Conservation (phyloP, 2,113 vertebrate species). For the Cavia porcellus region DNA sequence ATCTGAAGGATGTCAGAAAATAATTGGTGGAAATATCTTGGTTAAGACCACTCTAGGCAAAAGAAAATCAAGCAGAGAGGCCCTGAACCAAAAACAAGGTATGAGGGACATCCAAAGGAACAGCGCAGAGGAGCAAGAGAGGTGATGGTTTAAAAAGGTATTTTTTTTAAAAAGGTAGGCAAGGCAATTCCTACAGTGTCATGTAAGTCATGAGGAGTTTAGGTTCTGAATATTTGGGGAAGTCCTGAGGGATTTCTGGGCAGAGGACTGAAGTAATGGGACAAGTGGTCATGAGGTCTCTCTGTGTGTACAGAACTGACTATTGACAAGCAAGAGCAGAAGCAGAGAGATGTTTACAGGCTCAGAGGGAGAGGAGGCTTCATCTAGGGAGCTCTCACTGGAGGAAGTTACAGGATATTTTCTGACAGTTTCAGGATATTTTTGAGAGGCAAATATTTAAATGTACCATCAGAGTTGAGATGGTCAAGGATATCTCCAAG, state of each 20-base stretch:
- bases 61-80: neutral
- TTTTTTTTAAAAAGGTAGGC: neutral
- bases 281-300: neutral
- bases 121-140: neutral
- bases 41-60: neutral
- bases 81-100: neutral
- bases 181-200: neutral
- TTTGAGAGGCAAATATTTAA: neutral
- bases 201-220: neutral
- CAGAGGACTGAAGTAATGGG: neutral
- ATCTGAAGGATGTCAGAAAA: neutral
- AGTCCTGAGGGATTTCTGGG: neutral
- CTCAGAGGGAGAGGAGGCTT: neutral
- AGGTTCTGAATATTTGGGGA: neutral
- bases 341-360: neutral
- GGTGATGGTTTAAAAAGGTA: neutral
- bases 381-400: no score
- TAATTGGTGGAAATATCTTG: neutral
- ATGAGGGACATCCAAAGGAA: neutral
- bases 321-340: neutral
- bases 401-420: neutral
- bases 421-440: neutral
- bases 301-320: neutral
- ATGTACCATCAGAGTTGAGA: neutral
- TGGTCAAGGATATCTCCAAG: neutral